Percentiles rank a stretch among this genome's conserved stretches.
phyloP scores from a whole-genome alignment of 1,140 invertebrate genomes.

The Hypothenemus hampei region DNA sequence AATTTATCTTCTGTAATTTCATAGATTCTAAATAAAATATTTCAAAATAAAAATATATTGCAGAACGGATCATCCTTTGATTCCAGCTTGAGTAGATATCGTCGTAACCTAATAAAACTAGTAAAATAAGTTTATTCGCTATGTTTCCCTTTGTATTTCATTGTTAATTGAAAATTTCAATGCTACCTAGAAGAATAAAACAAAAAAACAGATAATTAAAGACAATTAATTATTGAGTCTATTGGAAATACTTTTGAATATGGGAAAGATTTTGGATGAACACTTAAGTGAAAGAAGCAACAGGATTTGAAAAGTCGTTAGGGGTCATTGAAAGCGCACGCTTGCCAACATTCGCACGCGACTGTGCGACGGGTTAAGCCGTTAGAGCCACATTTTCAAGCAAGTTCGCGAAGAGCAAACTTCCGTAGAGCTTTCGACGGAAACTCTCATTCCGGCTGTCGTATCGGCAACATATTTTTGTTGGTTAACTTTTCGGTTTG shows the following conservation, averaged over 20 bases:
- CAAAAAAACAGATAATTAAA: background rate
- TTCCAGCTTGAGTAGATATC: no score
- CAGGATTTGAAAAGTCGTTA: conserved; percentile 41
- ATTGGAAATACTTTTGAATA: conserved; percentile 37
- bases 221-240: conserved; percentile 9
- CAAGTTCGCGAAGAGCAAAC: conserved; percentile 32
- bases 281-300: conserved; percentile 44
- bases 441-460: conserved; percentile 8
- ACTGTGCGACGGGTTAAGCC: conserved; percentile 36
- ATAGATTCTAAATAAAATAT: no score
- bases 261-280: conserved; percentile 35
- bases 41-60: no score
- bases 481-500: conserved; percentile 19
- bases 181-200: no score
- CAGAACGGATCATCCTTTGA: no score
- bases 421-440: conserved; percentile 25
- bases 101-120: no score
- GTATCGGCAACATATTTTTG: conserved; percentile 18
- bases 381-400: conserved; percentile 38
- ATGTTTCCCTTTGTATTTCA: no score
- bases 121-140: no score
- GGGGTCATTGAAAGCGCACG: conserved; percentile 41
- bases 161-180: no score
- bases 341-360: conserved; percentile 38
- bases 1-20: no score